These are phyloP conservation scores for Parnassius mnemosyne DNA, from an alignment of 2,888 invertebrate genomes.

Conservation along the genomic window DNA sequence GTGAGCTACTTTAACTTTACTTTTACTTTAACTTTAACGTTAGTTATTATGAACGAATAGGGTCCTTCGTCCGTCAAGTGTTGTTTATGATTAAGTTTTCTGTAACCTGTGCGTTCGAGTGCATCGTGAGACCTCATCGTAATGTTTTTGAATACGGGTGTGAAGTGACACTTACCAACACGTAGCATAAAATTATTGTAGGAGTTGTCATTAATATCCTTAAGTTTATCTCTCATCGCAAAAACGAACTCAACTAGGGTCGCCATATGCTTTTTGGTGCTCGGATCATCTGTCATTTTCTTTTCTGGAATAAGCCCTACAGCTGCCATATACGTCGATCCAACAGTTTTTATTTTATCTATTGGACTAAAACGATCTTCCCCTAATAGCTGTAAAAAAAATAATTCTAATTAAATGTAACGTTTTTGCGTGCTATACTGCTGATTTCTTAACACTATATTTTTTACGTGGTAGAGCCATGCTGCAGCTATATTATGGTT, in stretches of 20 bases:
- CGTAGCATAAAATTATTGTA: conserved; percentile 95
- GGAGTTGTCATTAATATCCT: conserved; percentile 94
- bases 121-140: neutral
- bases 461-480: too few species aligned
- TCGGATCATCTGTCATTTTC: conserved; percentile 83
- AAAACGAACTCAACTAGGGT: conserved; percentile 94
- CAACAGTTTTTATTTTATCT: conserved; percentile 96
- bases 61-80: too few species aligned
- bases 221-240: conserved; percentile 91
- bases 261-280: conserved; percentile 80
- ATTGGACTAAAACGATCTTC: conserved; percentile 92
- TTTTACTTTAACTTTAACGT: too few species aligned
- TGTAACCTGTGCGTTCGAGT: too few species aligned
- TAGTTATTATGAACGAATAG: too few species aligned
- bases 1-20: too few species aligned
- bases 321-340: conserved; percentile 96
- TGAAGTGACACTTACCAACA: conserved; percentile 84
- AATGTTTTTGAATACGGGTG: neutral
- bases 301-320: conserved; percentile 93
- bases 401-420: too few species aligned
- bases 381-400: conserved; percentile 83
- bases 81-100: too few species aligned
- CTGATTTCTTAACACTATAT: too few species aligned
- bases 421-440: too few species aligned
- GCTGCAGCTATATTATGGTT: too few species aligned